Conservation (phyloP, 2,888 invertebrate species). For the Drosophila atripex region DNA sequence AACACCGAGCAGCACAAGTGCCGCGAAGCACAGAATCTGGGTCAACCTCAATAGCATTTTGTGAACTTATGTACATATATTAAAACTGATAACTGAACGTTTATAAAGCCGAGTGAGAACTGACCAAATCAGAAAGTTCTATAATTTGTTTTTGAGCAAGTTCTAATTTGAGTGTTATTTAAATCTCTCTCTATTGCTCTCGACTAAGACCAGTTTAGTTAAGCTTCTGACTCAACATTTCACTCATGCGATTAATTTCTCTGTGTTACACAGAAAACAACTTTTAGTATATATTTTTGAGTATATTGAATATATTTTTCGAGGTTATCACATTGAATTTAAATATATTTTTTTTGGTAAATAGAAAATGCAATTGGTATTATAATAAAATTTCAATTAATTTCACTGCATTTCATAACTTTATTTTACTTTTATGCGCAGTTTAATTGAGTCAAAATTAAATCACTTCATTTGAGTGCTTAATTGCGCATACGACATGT, state of each 20-base stretch:
- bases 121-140: constrained; percentile 48
- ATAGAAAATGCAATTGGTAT: too few species aligned
- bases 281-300: too few species aligned
- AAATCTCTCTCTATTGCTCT: constrained; percentile 6
- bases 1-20: constrained; percentile 46
- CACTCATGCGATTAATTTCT: not conserved
- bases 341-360: too few species aligned
- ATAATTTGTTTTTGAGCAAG: constrained; percentile 7
- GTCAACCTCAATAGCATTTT: constrained; percentile 43
- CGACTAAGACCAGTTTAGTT: not conserved
- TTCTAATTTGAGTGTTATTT: constrained; percentile 19
- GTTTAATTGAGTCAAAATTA: not conserved
- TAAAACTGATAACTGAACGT: constrained; percentile 58
- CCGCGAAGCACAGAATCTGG: constrained; percentile 54
- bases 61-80: constrained; percentile 8
- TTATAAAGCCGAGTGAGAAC: constrained; percentile 49
- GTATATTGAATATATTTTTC: too few species aligned
- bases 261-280: not conserved
- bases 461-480: not conserved
- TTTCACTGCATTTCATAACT: not conserved
- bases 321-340: too few species aligned
- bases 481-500: constrained; percentile 60
- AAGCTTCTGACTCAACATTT: not conserved
- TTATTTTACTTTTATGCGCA: not conserved
- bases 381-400: too few species aligned